Base-by-base conservation (phyloP, 30 jellyfish, hydroid and myxozoan genomes). In the Cassiopea xamachana region DNA sequence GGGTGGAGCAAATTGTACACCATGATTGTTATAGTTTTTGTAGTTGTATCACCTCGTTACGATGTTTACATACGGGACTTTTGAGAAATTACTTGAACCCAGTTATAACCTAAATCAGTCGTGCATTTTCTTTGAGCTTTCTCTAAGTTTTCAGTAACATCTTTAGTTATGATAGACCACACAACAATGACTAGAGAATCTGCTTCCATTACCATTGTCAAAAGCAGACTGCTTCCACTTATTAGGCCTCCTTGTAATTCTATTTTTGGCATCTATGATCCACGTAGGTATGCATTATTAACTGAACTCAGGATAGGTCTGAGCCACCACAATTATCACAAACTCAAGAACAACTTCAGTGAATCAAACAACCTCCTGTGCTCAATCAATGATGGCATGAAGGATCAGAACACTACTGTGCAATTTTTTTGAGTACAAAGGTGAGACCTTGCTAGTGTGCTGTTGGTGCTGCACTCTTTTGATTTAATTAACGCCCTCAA, bases 321-420 rank as follows among this genome's bases (percentile, higher is more conserved):
- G 61, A 48, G 86, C 71, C 46, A 77, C 8, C 71, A 44, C 4
- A 77, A 77, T 77, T 77, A 77, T 47, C 86, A 77, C 86, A 77
- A 77, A 77, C 48, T 77, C 46, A 77, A 8, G 69, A 71, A 77
- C 86, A 15, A 44, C 27, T 77, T 77, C 18, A 77, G 71, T 16
- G 86, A 77, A 45, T 44, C 71, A 46, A 77, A 8, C 46, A 77
- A 48, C 46, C 86, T 46, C 61, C 46, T 43, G 70, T 77, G 86
- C 48, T 72, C 13, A 77, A 77, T 60, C 48, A 77, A 77, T 60
- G 86, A 77, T 77, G 86, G 86, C 7, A 77, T 43, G 8, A 72
- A 77, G 67, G 86, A 77, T 7, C 72, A 13, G 43, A 77, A 77
- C 71, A 77, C 86, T 47, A 72, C 86, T 77, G 48, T 48, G 83